Base-by-base conservation (phyloP, 2,113 vertebrate genomes). In the Lampris megalopsis region DNA sequence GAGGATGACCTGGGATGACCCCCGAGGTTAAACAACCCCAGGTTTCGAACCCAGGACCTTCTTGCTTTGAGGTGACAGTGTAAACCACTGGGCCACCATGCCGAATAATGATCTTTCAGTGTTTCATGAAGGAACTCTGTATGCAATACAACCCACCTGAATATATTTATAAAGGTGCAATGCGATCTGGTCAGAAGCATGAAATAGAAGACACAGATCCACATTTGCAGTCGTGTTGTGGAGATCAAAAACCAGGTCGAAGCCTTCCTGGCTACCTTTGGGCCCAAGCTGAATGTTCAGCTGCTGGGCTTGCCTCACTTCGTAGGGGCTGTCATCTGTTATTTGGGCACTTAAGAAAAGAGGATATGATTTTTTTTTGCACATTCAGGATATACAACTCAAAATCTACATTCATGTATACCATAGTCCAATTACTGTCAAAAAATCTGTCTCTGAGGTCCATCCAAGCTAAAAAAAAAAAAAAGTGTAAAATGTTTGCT, bases 141-240 rank as follows among this genome's bases (percentile, higher is more conserved):
- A 10, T 58, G 35, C 11, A n/a, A 1, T 8, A 4, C 36, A 36
- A 57, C 53, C 54, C 83, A 92, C 94, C 91, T 94, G 68, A 24
- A 94, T 56, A 76, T 95, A 86, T 77, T 91, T 94, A 73, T 67
- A 91, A 72, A 95, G 84, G 73, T 95, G 94, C 59, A 94, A 37
- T 8, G 52, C 43, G 73, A 93, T 5, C 85, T 77, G 91, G 79
- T 94, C 90, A 5, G 10, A 4, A 0, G 68, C 59, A 79, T 85
- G 79, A 40, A 84, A 66, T 24, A 97, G 84, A 57, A 96, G 9
- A 76, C 92, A 93, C 53, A 93, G 24, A 4, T 94, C 95, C 95
- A 95, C 92, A 91, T 95, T 95, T 59, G 95, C 81, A 0, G 95
- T 96, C 67, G 95, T 96, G 89, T 95, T 97, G 87, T 96, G 96